A percentile compares a stretch with the other conserved stretches of the same genome.
These are phyloP conservation scores for Aphelenchoides fujianensis DNA, from an alignment of 1,140 invertebrate species.

Conservation along the genomic window DNA sequence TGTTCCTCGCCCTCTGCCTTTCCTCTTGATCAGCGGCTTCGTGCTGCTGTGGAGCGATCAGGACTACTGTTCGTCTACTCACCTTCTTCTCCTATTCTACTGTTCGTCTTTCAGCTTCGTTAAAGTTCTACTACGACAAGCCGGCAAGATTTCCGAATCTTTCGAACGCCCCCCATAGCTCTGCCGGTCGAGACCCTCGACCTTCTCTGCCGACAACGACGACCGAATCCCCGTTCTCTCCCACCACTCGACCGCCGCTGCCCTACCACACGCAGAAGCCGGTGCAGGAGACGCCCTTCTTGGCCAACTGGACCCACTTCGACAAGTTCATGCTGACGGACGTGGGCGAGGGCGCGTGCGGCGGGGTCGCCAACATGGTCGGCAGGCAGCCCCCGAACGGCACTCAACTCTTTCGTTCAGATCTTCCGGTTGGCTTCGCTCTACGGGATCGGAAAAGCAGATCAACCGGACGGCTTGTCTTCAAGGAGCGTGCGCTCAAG, in stretches of 20 bases:
- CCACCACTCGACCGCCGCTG: neutral
- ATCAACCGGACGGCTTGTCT: neutral
- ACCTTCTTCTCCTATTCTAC: neutral
- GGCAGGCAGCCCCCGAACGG: neutral
- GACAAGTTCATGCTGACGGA: neutral
- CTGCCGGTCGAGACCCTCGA: too few relatives aligned
- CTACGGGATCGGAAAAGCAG: slow-evolving; percentile 11
- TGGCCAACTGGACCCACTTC: neutral
- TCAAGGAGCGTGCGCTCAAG: neutral
- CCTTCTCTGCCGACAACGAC: neutral
- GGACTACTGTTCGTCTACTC: neutral
- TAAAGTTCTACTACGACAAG: neutral
- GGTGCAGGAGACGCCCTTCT: neutral
- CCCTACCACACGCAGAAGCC: neutral
- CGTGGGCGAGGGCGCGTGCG: neutral
- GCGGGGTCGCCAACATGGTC: neutral
- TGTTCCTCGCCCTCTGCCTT: neutral
- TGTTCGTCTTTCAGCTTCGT: neutral
- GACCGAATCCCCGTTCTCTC: neutral
- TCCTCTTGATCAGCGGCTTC: neutral
- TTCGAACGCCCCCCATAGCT: too few relatives aligned
- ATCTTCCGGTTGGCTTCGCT: neutral
- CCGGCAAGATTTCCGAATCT: neutral
- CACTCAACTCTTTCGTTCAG: neutral
- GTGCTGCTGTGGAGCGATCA: neutral